Evolutionary conservation across 2,888 invertebrate genomes (phyloP).

Genomic region (Drosophila macrospina): DNA sequence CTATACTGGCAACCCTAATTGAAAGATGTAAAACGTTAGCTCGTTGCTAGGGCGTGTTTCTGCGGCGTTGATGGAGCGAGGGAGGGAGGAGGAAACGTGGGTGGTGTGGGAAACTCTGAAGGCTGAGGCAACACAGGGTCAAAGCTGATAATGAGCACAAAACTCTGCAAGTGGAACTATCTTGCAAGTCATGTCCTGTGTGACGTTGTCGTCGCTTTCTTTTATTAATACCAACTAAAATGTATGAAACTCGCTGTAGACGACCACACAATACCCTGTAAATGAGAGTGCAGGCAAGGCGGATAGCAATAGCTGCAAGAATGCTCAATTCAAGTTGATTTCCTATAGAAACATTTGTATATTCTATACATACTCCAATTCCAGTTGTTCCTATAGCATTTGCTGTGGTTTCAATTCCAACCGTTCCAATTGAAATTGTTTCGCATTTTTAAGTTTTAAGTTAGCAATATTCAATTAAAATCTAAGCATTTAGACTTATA

Average conservation of each 20-base stretch:
- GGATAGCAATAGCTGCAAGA: no score
- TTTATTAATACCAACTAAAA: constrained; percentile 46
- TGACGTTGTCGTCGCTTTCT: constrained; percentile 45
- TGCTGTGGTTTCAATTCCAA: no score
- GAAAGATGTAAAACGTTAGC: constrained; percentile 69
- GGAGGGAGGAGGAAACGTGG: background rate
- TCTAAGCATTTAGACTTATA: no score
- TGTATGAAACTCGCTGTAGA: background rate
- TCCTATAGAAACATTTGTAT: no score
- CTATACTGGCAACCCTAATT: constrained; percentile 59
- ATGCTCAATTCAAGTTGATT: no score
- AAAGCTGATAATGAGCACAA: constrained; percentile 59
- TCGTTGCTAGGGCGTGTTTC: constrained; percentile 38
- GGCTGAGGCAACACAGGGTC: constrained; percentile 13
- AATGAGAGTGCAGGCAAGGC: no score
- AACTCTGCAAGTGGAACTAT: constrained; percentile 46
- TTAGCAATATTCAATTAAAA: no score
- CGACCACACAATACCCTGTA: constrained; percentile 16
- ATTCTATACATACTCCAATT: no score
- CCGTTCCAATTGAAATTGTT: no score
- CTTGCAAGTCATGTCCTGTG: constrained; percentile 50
- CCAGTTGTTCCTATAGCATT: no score
- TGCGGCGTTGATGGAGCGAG: background rate
- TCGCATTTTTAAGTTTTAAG: no score
- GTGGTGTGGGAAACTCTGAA: background rate